Evolutionary conservation across 2,797 vertebrate species (phyloP).

Genomic region (Chromis chromis): DNA sequence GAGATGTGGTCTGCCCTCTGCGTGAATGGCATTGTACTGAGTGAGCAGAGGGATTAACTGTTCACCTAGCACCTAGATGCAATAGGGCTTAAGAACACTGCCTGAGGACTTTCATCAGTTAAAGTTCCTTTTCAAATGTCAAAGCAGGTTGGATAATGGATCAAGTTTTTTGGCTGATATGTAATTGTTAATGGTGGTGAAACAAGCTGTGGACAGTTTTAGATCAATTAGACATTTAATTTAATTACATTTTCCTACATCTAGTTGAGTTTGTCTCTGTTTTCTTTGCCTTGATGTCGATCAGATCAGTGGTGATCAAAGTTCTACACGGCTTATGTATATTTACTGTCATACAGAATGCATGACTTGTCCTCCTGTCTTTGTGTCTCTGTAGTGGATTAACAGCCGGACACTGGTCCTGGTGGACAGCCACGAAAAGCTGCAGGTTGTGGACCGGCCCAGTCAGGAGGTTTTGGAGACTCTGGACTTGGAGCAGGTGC

Average conservation of each 20-base stretch:
- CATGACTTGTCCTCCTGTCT: background rate
- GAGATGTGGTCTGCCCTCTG: too few species aligned
- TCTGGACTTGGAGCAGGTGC: conserved; percentile 93
- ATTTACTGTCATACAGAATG: background rate
- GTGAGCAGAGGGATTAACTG: background rate
- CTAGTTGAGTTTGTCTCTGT: background rate
- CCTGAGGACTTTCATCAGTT: background rate
- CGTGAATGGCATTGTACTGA: too few species aligned
- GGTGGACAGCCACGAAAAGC: conserved; percentile 94
- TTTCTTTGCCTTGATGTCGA: too few species aligned
- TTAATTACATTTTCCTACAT: background rate
- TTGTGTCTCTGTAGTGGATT: conserved; percentile 88
- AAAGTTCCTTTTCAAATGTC: background rate
- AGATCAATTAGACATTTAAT: too few species aligned
- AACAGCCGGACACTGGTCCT: conserved; percentile 93
- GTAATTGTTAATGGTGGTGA: background rate
- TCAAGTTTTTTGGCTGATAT: background rate
- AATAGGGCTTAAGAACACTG: background rate
- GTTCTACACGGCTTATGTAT: background rate
- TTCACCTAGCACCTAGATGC: too few species aligned
- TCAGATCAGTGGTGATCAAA: background rate
- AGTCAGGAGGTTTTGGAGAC: conserved; percentile 94
- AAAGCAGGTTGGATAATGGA: background rate
- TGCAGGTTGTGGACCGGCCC: conserved; percentile 93
- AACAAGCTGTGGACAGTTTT: background rate